These are phyloP conservation scores for Nycticryphes semicollaris DNA, from an alignment of 2,113 vertebrate species.

Conservation along the genomic window DNA sequence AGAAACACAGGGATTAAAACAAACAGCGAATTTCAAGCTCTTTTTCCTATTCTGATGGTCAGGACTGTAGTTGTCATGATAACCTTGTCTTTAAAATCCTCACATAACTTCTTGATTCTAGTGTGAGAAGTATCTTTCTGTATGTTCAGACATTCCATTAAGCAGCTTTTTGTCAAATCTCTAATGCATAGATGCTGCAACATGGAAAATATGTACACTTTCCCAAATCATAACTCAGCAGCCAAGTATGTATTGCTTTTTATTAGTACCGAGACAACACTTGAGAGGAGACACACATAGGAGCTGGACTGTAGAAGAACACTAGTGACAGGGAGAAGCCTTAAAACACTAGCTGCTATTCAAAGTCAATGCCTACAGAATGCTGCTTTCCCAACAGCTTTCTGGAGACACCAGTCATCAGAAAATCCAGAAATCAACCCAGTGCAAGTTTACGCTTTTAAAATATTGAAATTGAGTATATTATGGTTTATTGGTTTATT, in stretches of 20 bases:
- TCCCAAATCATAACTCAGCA: neutral
- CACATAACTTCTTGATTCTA: neutral
- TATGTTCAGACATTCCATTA: neutral
- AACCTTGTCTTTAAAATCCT: conserved; percentile 6
- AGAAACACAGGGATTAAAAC: conserved; percentile 12
- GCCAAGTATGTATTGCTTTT: neutral
- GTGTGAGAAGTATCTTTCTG: neutral
- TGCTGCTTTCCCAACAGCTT: neutral
- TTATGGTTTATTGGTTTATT: neutral
- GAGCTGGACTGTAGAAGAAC: neutral
- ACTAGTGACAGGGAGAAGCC: neutral
- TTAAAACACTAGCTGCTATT: neutral
- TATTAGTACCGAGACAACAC: conserved; percentile 11
- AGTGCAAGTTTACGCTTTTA: neutral
- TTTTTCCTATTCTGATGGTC: neutral
- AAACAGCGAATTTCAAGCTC: neutral
- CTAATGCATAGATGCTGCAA: neutral
- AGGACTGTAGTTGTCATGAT: neutral
- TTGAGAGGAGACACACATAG: conserved; percentile 12
- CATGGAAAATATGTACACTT: neutral
- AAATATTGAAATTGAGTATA: neutral
- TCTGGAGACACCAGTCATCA: neutral
- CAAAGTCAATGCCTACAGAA: neutral
- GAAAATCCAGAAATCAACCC: neutral
- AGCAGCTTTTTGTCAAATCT: neutral